Evolutionary conservation across 2,888 invertebrate species (phyloP), one percentile per base, ranked within the genome.

Genomic region (Blomia tropicalis): DNA sequence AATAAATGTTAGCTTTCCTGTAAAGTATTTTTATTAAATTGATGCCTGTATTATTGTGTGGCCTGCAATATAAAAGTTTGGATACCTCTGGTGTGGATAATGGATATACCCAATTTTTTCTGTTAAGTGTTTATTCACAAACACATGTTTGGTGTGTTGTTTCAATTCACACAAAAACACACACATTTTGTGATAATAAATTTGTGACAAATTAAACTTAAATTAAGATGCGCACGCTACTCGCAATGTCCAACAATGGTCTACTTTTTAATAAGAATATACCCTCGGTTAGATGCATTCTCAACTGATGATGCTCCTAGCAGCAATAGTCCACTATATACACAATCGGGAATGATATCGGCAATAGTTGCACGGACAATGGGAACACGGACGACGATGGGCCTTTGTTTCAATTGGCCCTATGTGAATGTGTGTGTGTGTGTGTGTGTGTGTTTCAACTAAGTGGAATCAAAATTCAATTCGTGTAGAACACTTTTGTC

Each of bases 401-500:
- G 51, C 51, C 51, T 47, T 47, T 47, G 51, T 47, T 47, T 47
- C 51, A 47, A 47, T 47, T 47, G 51, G 51, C 51, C 51, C 14
- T 14, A 14, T 41, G 41, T 41, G 41, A 14, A n/a, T n/a, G n/a
- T n/a, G n/a, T n/a, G n/a, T n/a, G n/a, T n/a, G n/a, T n/a, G n/a
- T n/a, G n/a, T n/a, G 14, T n/a, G 51, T 7, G 7, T 47, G 51
- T 47, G 51, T 25, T 47, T 11, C 7, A 27, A 14, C 51, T 47
- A 47, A 47, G 51, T 47, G 51, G 51, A 47, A 47, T 47, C 51
- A 47, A 47, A 47, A 47, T 47, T 47, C 51, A 47, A 47, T 47
- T 47, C 51, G 51, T 47, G 51, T 47, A 47, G 7, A 47, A 47
- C 51, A 47, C 36, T 47, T 47, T 47, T 47, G 51, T 47, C 7